Evolutionary conservation across 2,113 vertebrate genomes (phyloP).

Genomic region (Engystomops pustulosus): DNA sequence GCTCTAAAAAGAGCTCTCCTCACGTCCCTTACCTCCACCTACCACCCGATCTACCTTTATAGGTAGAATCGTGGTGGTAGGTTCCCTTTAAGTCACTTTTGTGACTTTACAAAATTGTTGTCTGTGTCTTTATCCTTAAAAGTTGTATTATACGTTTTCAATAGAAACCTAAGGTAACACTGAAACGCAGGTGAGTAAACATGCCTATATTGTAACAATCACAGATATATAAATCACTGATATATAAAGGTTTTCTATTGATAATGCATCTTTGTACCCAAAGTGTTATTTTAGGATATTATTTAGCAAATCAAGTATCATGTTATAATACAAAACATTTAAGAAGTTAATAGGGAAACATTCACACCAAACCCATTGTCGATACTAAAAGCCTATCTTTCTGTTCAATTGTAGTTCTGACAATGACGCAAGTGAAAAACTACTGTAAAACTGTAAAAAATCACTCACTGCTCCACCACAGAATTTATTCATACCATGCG

Average conservation of each 20-base stretch:
- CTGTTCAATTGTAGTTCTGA: constrained; percentile 23
- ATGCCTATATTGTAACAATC: too few relatives aligned
- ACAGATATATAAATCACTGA: too few relatives aligned
- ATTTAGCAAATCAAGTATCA: background rate
- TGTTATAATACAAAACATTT: constrained; percentile 7
- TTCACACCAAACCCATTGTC: constrained; percentile 19
- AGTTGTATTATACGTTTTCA: too few relatives aligned
- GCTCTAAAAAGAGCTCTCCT: too few relatives aligned
- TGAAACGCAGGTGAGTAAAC: too few relatives aligned
- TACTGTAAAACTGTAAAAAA: constrained; percentile 24
- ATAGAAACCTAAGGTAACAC: too few relatives aligned
- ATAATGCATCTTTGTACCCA: background rate
- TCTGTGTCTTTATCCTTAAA: too few relatives aligned
- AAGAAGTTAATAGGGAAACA: constrained; percentile 21
- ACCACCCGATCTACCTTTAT: too few relatives aligned
- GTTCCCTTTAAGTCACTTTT: too few relatives aligned
- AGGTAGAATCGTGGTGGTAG: too few relatives aligned
- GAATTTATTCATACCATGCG: constrained; percentile 27
- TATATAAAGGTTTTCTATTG: background rate
- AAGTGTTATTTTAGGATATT: background rate
- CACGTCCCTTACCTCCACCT: too few relatives aligned
- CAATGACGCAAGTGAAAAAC: constrained; percentile 27
- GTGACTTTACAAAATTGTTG: too few relatives aligned
- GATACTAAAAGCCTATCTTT: constrained; percentile 14
- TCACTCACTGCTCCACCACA: constrained; percentile 8